phyloP scores from a whole-genome alignment of 2,113 vertebrate species.

The Climacteris rufus region DNA sequence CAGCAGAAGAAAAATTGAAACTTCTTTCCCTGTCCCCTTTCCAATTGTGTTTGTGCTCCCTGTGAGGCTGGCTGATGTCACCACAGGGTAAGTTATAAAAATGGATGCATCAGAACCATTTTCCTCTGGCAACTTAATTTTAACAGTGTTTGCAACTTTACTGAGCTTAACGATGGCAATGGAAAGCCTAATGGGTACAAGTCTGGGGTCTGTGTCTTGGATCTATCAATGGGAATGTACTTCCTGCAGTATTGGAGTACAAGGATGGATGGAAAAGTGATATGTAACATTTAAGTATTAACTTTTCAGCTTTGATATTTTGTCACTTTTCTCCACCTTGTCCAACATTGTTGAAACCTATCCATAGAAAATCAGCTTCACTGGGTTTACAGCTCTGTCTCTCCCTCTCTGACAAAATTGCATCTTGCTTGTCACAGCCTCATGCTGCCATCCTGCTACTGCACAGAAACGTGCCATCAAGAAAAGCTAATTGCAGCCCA shows the following conservation, averaged over 20 bases:
- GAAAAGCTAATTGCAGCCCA: not conserved
- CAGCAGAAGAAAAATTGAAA: not conserved
- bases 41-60: not conserved
- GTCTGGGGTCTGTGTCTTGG: not conserved
- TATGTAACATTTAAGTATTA: not conserved
- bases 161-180: not conserved
- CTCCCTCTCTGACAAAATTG: not conserved
- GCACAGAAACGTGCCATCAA: not conserved
- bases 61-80: not conserved
- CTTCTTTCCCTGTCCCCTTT: not conserved
- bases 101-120: not conserved
- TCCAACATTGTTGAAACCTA: not conserved
- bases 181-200: not conserved
- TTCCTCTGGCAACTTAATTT: not conserved
- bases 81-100: not conserved
- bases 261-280: not conserved
- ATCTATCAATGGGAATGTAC: not conserved
- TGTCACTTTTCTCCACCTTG: not conserved
- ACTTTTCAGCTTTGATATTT: not conserved
- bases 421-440: not conserved
- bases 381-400: not conserved
- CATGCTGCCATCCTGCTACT: not conserved
- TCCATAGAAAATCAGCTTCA: not conserved
- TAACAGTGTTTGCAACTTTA: not conserved
- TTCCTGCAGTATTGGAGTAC: not conserved